Conservation (phyloP, 37 sponge, comb jelly and placozoan species). For the Cliona cf. orientalis region DNA sequence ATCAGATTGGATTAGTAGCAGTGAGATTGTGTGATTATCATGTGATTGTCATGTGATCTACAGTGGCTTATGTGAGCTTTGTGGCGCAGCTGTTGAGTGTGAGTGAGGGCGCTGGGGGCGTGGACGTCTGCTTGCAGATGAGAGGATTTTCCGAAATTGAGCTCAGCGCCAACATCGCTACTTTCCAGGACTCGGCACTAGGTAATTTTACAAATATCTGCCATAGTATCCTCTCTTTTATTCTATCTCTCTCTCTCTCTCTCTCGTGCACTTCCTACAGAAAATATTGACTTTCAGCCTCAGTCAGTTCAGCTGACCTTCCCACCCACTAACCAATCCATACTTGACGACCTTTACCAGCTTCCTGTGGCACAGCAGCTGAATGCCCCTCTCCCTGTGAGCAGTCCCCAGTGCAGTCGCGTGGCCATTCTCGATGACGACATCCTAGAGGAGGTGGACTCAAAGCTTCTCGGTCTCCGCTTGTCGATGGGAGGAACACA, state of each 20-base stretch:
- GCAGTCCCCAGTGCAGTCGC: slow-evolving; percentile 9
- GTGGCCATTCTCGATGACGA: slow-evolving; percentile 38
- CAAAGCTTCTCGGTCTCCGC: neutral
- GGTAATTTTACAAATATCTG: slow-evolving; percentile 1
- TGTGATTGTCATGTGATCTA: neutral
- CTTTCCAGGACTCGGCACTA: neutral
- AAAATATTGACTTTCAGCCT: slow-evolving; percentile 6
- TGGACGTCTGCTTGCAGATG: slow-evolving; percentile 34
- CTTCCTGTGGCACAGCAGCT: neutral
- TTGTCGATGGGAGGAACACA: neutral
- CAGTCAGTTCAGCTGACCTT: neutral
- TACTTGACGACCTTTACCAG: neutral
- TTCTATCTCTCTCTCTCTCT: too few species aligned
- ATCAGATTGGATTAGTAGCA: neutral
- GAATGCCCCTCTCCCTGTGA: neutral
- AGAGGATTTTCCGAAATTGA: slow-evolving; percentile 8
- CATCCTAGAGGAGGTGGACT: neutral
- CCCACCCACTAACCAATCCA: slow-evolving; percentile 1
- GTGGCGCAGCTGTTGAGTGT: neutral
- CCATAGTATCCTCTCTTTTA: too few species aligned
- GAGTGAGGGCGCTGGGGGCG: slow-evolving; percentile 25
- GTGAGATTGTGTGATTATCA: neutral
- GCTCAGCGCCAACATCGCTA: neutral
- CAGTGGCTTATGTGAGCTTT: slow-evolving; percentile 10
- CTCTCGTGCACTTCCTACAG: too few species aligned